phyloP scores from a whole-genome alignment of 2,797 vertebrate species.

The Xiphorhynchus erythropygius region DNA sequence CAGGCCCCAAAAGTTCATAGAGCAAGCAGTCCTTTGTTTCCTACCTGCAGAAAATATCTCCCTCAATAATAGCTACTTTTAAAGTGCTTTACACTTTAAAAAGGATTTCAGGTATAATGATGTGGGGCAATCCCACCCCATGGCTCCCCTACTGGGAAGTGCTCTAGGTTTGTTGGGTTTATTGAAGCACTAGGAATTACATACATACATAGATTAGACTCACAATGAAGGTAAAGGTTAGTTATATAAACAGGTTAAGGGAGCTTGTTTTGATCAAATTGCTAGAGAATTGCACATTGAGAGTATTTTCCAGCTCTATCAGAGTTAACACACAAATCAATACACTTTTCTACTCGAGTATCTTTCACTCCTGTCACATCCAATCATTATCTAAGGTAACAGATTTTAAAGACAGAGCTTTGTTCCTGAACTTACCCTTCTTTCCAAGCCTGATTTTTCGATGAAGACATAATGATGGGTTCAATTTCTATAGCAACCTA shows the following conservation, averaged over 20 bases:
- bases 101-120: neutral
- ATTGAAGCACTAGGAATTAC: neutral
- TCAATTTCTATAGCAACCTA: neutral
- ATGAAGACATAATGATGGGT: neutral
- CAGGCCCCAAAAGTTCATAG: neutral
- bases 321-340: neutral
- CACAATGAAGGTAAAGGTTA: neutral
- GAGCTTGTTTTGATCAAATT: neutral
- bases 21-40: neutral
- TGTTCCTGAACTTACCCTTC: neutral
- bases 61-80: neutral
- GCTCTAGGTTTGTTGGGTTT: neutral
- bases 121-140: neutral
- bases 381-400: neutral
- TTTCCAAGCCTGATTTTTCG: neutral
- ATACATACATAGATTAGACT: neutral
- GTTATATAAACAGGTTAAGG: neutral
- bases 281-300: neutral
- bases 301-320: neutral
- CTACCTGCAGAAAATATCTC: neutral
- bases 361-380: neutral
- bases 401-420: neutral
- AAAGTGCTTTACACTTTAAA: neutral
- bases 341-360: neutral
- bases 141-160: rapidly evolving